These are phyloP conservation scores for Chrysolina oricalcia DNA, from an alignment of 2,888 invertebrate species.

Conservation along the genomic window DNA sequence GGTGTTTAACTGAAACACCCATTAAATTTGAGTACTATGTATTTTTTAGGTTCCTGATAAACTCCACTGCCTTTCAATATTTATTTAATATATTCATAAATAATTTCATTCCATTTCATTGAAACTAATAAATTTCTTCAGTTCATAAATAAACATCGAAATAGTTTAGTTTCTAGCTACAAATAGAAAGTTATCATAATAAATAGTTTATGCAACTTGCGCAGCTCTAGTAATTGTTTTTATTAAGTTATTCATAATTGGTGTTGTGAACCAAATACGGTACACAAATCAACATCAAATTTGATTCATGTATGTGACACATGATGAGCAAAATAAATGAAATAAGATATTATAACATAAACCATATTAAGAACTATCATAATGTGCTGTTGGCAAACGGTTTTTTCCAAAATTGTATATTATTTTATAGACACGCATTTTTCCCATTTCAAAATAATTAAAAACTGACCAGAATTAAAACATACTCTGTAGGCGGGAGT, in stretches of 20 bases:
- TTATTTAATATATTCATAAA: neutral
- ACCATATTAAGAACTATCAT: too few species aligned
- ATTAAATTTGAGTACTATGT: neutral
- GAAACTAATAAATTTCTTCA: neutral
- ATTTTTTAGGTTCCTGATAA: neutral
- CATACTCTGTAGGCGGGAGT: too few species aligned
- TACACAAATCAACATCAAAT: too few species aligned
- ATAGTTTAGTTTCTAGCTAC: neutral
- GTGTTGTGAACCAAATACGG: neutral
- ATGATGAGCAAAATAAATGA: too few species aligned
- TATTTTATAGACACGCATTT: too few species aligned
- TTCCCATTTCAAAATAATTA: too few species aligned
- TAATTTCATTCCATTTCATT: neutral
- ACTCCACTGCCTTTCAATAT: neutral
- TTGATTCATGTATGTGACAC: too few species aligned
- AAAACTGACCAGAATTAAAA: too few species aligned
- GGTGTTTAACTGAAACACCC: neutral
- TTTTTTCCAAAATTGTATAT: too few species aligned
- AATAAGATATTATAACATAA: too few species aligned
- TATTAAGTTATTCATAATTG: neutral
- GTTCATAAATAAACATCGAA: constrained; percentile 1
- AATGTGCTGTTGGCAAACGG: too few species aligned
- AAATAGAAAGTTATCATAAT: neutral
- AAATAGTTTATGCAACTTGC: constrained; percentile 1
- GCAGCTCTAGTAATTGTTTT: neutral